These are phyloP conservation scores for Drosophila tsacasi DNA, from an alignment of 1,140 invertebrate species.

Conservation along the genomic window DNA sequence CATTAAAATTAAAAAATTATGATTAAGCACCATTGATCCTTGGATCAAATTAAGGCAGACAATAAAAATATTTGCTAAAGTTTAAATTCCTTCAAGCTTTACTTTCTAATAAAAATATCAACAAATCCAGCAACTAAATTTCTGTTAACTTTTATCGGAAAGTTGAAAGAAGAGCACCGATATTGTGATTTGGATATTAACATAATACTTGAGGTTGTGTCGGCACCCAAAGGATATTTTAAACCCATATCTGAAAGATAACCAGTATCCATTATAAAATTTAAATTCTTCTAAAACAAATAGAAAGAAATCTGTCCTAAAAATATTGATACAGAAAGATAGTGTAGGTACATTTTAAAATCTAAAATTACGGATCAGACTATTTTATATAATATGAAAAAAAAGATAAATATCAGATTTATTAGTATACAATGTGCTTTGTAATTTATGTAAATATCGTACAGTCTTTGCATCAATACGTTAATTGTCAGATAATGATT, in stretches of 20 bases:
- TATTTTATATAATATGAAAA: no score
- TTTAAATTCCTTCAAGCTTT: not conserved
- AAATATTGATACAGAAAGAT: not conserved
- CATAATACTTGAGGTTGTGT: not conserved
- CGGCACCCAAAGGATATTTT: not conserved
- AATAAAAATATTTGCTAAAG: no score
- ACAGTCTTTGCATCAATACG: constrained; percentile 35
- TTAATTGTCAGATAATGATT: constrained; percentile 38
- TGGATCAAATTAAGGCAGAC: no score
- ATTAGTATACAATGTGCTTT: not conserved
- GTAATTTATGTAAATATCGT: constrained; percentile 14
- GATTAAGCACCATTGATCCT: no score
- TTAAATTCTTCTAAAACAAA: not conserved
- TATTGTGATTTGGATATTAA: not conserved
- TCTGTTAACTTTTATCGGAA: not conserved
- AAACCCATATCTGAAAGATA: not conserved
- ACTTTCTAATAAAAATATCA: not conserved
- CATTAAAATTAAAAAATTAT: not conserved
- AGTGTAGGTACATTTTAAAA: no score
- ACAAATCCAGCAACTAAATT: not conserved
- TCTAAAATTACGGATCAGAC: not conserved
- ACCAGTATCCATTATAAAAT: not conserved
- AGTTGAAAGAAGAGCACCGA: not conserved
- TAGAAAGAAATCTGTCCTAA: not conserved
- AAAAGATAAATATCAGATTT: not conserved